Base-by-base conservation (phyloP, 2,888 invertebrate species). In the Diploptera punctata region DNA sequence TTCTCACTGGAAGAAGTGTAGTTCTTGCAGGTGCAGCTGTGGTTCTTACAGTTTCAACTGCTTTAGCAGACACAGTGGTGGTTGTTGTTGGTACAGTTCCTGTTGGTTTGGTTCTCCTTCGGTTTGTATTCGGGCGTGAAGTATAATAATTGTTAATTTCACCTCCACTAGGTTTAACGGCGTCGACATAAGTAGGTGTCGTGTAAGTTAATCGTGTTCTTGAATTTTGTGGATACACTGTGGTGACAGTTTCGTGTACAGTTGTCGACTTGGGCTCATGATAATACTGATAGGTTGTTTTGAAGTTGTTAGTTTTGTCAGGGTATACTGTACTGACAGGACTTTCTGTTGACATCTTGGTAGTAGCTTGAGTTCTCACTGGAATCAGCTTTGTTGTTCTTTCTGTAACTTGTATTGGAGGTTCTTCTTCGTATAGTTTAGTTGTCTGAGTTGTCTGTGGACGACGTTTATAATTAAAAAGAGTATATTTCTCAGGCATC, bases 251-350 rank as follows among this genome's bases (percentile, higher is more conserved):
- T 10, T 24, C 24, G 13, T 5, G 24, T 52, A 10, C 10, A 9
- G 52, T 24, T 52, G 24, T 7, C 2, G 13, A 7, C 47, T n/a
- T 47, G 47, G 2, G 5, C 19, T n/a, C n/a, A 18, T 47, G 47
- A 2, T 52, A 24, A 52, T 52, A 52, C 1, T 52, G 52, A 10
- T 52, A n/a, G n/a, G 18, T 7, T 24, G 52, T 52, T 2, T 52
- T 52, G 24, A 43, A 62, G 24, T 10, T 26, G 13, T 33, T 47
- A 26, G 29, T 47, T 65, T 21, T 65, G 43, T 65, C 38, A 24
- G 65, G 65, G 47, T 65, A 65, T 3, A 65, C 26, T 26, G 65
- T 65, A 24, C 44, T 65, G 16, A 47, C 18, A 26, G n/a, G 21
- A 1, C 47, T 31, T n/a, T 44, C 44, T 29, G 13, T 16, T 29